Conservation (phyloP, 2,888 invertebrate species). For the Caenorhabditis sinica region DNA sequence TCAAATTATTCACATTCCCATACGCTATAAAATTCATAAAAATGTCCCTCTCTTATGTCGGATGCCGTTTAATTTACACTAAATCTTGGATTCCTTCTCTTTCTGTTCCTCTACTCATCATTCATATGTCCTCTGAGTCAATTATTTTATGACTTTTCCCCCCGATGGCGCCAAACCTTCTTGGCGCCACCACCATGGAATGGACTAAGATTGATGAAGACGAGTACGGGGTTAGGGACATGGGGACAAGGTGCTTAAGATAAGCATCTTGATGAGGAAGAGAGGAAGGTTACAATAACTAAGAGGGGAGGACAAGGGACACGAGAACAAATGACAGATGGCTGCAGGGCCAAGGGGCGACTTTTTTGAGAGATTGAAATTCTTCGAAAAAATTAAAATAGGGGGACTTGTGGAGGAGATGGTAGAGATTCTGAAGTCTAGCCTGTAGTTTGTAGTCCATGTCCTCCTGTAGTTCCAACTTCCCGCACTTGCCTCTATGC, state of each 20-base stretch:
- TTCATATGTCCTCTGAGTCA: neutral
- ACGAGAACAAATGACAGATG: conserved; percentile 8
- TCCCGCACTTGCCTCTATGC: too few relatives aligned
- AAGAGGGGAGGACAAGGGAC: too few relatives aligned
- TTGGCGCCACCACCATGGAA: conserved; percentile 35
- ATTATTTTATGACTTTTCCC: conserved; percentile 23
- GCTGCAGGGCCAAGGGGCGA: too few relatives aligned
- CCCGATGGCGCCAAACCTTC: conserved; percentile 39
- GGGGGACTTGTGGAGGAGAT: too few relatives aligned
- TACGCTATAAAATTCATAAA: conserved; percentile 13
- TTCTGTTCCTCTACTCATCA: too few relatives aligned
- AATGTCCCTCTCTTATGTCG: too few relatives aligned
- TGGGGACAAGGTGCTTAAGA: conserved; percentile 28
- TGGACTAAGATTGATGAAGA: conserved; percentile 36
- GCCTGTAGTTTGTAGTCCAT: too few relatives aligned
- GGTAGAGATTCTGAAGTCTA: too few relatives aligned
- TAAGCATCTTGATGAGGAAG: conserved; percentile 19
- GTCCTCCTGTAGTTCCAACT: too few relatives aligned
- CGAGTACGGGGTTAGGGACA: neutral
- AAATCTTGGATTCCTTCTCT: conserved; percentile 24
- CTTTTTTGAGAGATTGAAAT: too few relatives aligned
- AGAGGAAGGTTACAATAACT: conserved; percentile 45
- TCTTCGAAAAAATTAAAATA: too few relatives aligned
- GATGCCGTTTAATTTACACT: conserved; percentile 41
- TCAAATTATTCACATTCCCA: conserved; percentile 30